Conservation (phyloP, 2,888 invertebrate species). For the Ophion slaviceki region DNA sequence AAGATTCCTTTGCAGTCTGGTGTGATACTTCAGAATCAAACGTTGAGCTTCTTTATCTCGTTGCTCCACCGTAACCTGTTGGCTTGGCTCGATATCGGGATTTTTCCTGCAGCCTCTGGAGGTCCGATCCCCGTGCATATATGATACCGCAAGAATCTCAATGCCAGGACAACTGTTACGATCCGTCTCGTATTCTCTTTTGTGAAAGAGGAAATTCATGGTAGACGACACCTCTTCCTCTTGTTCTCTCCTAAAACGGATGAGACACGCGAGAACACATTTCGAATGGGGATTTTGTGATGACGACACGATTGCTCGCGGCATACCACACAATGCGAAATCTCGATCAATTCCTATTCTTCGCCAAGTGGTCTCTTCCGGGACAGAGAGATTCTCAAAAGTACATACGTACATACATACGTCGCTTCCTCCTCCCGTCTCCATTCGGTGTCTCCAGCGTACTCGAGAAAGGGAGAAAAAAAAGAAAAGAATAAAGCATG, state of each 20-base stretch:
- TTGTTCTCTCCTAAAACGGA: constrained; percentile 32
- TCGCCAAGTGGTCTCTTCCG: constrained; percentile 67
- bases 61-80: constrained; percentile 45
- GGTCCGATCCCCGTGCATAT: neutral
- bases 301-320: constrained; percentile 59
- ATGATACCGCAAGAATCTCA: constrained; percentile 40
- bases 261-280: constrained; percentile 37
- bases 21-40: neutral
- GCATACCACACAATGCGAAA: constrained; percentile 63
- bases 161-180: constrained; percentile 38
- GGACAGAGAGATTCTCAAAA: constrained; percentile 45
- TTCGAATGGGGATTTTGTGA: constrained; percentile 42
- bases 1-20: neutral
- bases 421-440: constrained; percentile 10
- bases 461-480: constrained; percentile 18
- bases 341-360: constrained; percentile 68
- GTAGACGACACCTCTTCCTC: constrained; percentile 7
- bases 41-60: neutral
- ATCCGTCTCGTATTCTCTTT: constrained; percentile 56
- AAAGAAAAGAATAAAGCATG: constrained; percentile 39
- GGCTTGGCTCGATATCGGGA: constrained; percentile 1
- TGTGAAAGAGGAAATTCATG: constrained; percentile 44
- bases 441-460: neutral
- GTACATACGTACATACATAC: constrained; percentile 29
- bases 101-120: neutral